Conservation (phyloP, 2,113 vertebrate genomes). For the Gavia stellata region DNA sequence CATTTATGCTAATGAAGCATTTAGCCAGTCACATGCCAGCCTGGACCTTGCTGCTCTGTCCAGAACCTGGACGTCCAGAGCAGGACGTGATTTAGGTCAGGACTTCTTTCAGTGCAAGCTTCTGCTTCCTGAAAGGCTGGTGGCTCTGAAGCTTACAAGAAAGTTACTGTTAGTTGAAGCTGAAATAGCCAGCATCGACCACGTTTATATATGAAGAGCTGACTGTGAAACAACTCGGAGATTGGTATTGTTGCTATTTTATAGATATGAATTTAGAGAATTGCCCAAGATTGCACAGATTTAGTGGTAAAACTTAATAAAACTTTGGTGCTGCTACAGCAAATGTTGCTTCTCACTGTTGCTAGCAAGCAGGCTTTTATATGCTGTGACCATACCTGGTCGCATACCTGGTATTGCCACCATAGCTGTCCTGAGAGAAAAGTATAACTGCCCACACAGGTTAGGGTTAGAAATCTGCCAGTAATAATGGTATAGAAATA, state of each 20-base stretch:
- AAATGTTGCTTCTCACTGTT: neutral
- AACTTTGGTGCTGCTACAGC: neutral
- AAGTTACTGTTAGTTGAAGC: neutral
- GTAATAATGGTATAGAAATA: neutral
- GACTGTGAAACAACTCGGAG: neutral
- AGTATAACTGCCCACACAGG: neutral
- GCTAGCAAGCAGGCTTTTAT: neutral
- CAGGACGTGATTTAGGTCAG: conserved; percentile 6
- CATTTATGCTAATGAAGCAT: neutral
- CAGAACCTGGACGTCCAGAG: neutral
- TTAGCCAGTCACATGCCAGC: neutral
- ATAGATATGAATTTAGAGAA: neutral
- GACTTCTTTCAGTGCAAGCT: neutral
- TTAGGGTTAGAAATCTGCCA: neutral
- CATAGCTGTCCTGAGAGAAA: neutral
- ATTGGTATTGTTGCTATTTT: neutral
- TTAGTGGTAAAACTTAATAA: neutral
- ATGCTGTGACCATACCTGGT: neutral
- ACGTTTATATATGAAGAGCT: neutral
- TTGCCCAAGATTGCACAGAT: neutral
- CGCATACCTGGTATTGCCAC: neutral
- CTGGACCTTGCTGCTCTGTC: neutral
- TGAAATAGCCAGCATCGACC: neutral
- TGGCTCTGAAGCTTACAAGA: neutral
- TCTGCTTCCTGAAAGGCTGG: neutral